Conservation (phyloP, 2,113 vertebrate species). For the Microtus ochrogaster region DNA sequence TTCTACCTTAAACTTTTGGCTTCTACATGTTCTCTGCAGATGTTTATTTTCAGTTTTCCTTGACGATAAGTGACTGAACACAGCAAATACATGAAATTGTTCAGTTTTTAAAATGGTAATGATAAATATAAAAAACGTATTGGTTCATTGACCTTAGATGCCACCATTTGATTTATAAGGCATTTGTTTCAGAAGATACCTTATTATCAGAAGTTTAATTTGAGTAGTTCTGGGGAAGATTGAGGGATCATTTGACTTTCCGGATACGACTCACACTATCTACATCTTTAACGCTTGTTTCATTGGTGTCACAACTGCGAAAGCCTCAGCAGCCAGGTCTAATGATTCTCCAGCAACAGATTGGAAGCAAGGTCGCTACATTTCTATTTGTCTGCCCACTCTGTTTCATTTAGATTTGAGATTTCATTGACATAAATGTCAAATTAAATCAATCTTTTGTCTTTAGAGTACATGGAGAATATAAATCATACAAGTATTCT, state of each 20-base stretch:
- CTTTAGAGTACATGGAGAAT: not conserved
- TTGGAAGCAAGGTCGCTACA: slow-evolving; percentile 25
- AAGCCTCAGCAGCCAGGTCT: not conserved
- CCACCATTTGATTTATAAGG: slow-evolving; percentile 48
- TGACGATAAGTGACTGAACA: slow-evolving; percentile 27
- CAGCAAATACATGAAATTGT: not conserved
- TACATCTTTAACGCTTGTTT: not conserved
- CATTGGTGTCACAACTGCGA: not conserved
- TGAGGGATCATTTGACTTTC: not conserved
- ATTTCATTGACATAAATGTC: slow-evolving; percentile 42
- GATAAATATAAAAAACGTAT: slow-evolving; percentile 23
- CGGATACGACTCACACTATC: not conserved
- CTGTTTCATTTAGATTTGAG: slow-evolving; percentile 41
- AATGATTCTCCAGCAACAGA: not conserved
- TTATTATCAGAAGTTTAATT: slow-evolving; percentile 13
- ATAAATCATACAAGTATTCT: not conserved
- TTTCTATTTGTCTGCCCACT: not conserved
- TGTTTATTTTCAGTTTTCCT: not conserved
- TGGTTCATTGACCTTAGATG: slow-evolving; percentile 30
- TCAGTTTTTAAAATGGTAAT: not conserved
- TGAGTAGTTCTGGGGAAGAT: not conserved
- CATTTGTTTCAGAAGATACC: slow-evolving; percentile 6
- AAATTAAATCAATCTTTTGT: slow-evolving; percentile 27
- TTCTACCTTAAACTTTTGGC: not conserved
- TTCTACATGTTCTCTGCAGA: not conserved